Percentiles rank a stretch among this genome's conserved stretches.
These are phyloP conservation scores for Clamator glandarius DNA, from an alignment of 2,797 vertebrate genomes.

Conservation along the genomic window DNA sequence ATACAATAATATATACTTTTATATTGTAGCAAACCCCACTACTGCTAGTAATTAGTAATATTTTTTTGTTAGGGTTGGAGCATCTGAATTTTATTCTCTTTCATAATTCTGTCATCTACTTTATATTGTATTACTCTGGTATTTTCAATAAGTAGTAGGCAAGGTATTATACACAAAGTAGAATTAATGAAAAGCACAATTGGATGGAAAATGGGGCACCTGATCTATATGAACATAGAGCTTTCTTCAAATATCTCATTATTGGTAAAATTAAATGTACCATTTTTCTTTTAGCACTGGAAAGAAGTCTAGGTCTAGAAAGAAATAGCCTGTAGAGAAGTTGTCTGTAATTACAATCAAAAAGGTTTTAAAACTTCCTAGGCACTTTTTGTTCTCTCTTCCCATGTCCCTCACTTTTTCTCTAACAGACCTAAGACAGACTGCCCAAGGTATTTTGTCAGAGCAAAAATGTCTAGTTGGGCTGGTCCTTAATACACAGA, in stretches of 20 bases:
- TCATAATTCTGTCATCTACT: background rate
- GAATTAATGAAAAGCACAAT: background rate
- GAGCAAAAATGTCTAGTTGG: background rate
- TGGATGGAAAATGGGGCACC: background rate
- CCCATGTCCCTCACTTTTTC: background rate
- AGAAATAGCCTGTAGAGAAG: constrained; percentile 3
- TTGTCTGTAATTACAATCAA: constrained; percentile 39
- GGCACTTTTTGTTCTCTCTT: constrained; percentile 7
- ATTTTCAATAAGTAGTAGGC: background rate
- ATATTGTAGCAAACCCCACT: background rate
- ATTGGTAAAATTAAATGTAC: background rate
- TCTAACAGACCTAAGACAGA: background rate
- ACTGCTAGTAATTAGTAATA: background rate
- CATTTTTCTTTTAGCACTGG: background rate
- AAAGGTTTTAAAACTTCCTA: constrained; percentile 27
- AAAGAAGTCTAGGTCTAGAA: constrained; percentile 1
- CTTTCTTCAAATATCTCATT: background rate
- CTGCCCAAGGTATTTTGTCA: background rate
- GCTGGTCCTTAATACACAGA: background rate
- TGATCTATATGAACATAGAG: background rate
- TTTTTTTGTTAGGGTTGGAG: background rate
- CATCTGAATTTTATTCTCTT: background rate
- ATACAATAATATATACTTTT: background rate
- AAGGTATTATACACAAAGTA: background rate
- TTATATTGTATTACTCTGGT: background rate